A percentile compares a stretch with the other conserved stretches of the same genome.
phyloP scores from a whole-genome alignment of 2,888 invertebrate species.

The Macroteleia sp. region DNA sequence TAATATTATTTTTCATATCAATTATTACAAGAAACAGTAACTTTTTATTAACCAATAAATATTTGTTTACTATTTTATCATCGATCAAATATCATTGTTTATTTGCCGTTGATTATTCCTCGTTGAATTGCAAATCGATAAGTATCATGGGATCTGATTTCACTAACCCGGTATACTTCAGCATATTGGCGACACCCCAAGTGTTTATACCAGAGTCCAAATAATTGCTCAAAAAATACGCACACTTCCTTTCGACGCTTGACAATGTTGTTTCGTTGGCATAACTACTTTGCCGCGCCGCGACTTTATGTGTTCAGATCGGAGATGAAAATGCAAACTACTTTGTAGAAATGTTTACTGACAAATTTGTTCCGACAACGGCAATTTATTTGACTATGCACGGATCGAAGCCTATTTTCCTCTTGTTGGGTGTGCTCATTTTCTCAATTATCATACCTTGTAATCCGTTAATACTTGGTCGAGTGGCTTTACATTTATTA shows the following conservation, averaged over 20 bases:
- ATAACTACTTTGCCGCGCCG: conserved; percentile 37
- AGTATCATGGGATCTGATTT: too few relatives aligned
- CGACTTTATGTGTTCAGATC: conserved; percentile 37
- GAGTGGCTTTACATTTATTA: too few relatives aligned
- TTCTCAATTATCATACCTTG: conserved; percentile 10
- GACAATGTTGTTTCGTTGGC: conserved; percentile 55
- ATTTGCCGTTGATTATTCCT: too few relatives aligned
- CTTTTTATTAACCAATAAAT: too few relatives aligned
- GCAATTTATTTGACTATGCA: conserved; percentile 17
- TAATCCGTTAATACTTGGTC: too few relatives aligned
- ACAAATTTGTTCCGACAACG: conserved; percentile 47
- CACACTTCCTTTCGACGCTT: conserved; percentile 24
- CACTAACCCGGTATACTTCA: too few relatives aligned
- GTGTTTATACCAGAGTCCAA: conserved; percentile 3
- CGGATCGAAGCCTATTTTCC: conserved; percentile 9
- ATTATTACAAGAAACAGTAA: too few relatives aligned
- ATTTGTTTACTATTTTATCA: too few relatives aligned
- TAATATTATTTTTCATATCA: too few relatives aligned
- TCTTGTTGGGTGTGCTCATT: background rate
- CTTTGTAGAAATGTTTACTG: conserved; percentile 54
- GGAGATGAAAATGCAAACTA: conserved; percentile 52
- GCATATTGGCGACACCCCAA: too few relatives aligned
- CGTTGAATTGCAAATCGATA: too few relatives aligned
- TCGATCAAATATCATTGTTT: too few relatives aligned
- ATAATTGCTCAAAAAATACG: conserved; percentile 62